Evolutionary conservation across 2,113 vertebrate genomes (phyloP).

Genomic region (Sphyrna mokarran): DNA sequence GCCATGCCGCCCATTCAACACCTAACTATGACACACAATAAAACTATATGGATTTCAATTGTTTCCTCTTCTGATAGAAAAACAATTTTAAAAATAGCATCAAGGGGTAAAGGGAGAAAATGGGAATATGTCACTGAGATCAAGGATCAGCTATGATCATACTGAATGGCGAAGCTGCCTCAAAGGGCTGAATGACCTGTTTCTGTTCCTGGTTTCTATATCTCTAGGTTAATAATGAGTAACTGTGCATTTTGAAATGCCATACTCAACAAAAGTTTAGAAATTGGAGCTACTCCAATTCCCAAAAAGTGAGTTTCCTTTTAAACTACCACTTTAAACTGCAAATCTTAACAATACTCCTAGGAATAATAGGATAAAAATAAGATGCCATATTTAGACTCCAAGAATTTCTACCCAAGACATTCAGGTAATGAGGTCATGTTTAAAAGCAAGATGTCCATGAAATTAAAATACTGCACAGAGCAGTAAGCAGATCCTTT

Average conservation of each 20-base stretch:
- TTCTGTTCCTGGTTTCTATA: too few relatives aligned
- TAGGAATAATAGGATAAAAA: neutral
- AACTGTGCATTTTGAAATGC: neutral
- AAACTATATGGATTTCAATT: neutral
- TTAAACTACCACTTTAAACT: neutral
- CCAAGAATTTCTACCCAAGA: neutral
- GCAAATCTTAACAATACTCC: neutral
- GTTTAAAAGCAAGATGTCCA: neutral
- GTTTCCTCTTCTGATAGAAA: too few relatives aligned
- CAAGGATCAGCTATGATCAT: too few relatives aligned
- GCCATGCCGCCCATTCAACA: too few relatives aligned
- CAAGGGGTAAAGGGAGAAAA: too few relatives aligned
- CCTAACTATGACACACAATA: neutral
- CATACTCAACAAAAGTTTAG: neutral
- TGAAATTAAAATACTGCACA: neutral
- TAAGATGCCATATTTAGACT: neutral
- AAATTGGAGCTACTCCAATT: neutral
- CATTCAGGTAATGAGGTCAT: neutral
- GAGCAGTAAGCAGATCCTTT: neutral
- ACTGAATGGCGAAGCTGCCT: too few relatives aligned
- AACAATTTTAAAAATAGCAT: too few relatives aligned
- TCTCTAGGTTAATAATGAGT: neutral
- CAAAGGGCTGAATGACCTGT: too few relatives aligned
- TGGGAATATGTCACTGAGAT: too few relatives aligned
- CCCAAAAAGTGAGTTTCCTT: too few relatives aligned